Base-by-base conservation (phyloP, 1,140 invertebrate species). In the Drosophila leontia region DNA sequence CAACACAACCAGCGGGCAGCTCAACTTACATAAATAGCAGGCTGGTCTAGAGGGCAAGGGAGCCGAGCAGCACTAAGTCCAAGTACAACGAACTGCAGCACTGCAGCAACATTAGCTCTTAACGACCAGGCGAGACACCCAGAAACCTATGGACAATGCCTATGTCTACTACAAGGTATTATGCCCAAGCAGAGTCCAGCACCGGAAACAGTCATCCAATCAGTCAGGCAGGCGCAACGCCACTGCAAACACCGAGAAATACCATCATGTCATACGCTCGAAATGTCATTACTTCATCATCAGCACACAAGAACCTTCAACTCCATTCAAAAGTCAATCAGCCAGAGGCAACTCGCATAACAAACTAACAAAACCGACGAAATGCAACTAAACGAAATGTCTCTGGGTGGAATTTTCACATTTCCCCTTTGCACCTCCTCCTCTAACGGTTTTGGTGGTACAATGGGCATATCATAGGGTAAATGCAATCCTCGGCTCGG, bases 81-180 rank as follows among this genome's bases (percentile, higher is more conserved):
- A 50, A 87, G 83, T 88, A 87, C 83, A 88, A 88, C 84, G 84
- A 88, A 88, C 84, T 88, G 80, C 83, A 86, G 53, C 51, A 44
- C 62, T 78, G 79, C 82, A 74, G 51, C 69, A 72, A 51, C 63
- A 81, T 57, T 74, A 81, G 75, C 78, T 68, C 80, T 80, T 81
- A 78, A 90, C 88, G 82, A 78, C 80, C 77, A 75, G 70, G 60
- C 71, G 69, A 76, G 55, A 78, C 69, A 76, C 67, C 67, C 75
- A 78, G 51, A 90, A 92, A 92, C 91, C 78, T 92, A 92, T 92
- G 91, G 91, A 92, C 91, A 92, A 92, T 92, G 91, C 91, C 84
- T 92, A 92, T 84, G 91, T 92, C 77, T 92, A 92, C 91, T 92
- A 92, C 85, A 92, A 92, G 91, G 91, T 92, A 92, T 64, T 92